Percentiles rank a stretch among this genome's conserved stretches.
phyloP scores from a whole-genome alignment of 2,888 invertebrate species.

The Pseudeuparius sepicola region DNA sequence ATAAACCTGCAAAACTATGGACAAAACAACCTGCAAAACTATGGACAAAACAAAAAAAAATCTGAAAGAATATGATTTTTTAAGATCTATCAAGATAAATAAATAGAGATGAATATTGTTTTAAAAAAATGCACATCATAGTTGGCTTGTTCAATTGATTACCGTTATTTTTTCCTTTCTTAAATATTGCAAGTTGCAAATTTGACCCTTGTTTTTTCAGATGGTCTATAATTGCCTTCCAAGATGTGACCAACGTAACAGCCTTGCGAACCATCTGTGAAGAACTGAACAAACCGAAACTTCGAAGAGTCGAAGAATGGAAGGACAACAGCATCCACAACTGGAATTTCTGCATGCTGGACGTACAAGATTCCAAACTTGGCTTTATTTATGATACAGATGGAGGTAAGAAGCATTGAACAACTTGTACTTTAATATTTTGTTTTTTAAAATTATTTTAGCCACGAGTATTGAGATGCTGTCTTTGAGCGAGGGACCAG shows the following conservation, averaged over 20 bases:
- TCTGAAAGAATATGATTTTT: too few relatives aligned
- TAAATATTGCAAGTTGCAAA: too few relatives aligned
- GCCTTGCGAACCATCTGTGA: slow-evolving; percentile 60
- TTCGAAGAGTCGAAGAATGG: slow-evolving; percentile 56
- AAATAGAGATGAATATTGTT: too few relatives aligned
- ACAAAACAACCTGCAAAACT: too few relatives aligned
- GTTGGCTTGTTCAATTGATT: too few relatives aligned
- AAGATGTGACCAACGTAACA: slow-evolving; percentile 57
- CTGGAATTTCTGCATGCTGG: slow-evolving; percentile 51
- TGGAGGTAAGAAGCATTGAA: slow-evolving; percentile 26
- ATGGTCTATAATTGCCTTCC: slow-evolving; percentile 62
- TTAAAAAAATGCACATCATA: too few relatives aligned
- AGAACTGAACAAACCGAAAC: slow-evolving; percentile 55
- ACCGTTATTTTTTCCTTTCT: too few relatives aligned
- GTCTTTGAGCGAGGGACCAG: slow-evolving; percentile 29
- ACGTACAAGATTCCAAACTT: slow-evolving; percentile 33
- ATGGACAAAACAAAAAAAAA: too few relatives aligned
- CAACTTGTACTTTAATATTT: neutral
- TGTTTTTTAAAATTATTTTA: slow-evolving; percentile 1
- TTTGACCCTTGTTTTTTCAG: slow-evolving; percentile 43
- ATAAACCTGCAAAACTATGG: too few relatives aligned
- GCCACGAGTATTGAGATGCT: slow-evolving; percentile 27
- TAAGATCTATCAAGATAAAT: too few relatives aligned
- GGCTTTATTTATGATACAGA: slow-evolving; percentile 41
- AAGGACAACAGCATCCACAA: slow-evolving; percentile 50